phyloP scores from a whole-genome alignment of 2,797 vertebrate species.

The Catostomus latipinnis region DNA sequence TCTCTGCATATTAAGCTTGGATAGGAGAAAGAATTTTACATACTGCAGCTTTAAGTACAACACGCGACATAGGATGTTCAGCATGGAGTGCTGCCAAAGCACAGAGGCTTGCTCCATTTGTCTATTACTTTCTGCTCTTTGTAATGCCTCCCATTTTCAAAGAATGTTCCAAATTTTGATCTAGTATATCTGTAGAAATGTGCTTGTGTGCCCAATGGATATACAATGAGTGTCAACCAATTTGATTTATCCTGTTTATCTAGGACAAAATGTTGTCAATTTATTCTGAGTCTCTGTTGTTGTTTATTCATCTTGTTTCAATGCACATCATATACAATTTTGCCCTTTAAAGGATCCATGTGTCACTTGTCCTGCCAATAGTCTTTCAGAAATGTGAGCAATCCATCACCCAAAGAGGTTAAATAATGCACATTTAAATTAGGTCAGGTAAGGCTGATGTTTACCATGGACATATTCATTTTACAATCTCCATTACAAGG shows the following conservation, averaged over 20 bases:
- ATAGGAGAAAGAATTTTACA: no score
- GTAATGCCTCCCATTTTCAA: neutral
- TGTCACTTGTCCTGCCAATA: slow-evolving; percentile 65
- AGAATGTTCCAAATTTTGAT: slow-evolving; percentile 13
- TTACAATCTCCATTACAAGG: slow-evolving; percentile 36
- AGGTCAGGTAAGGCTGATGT: slow-evolving; percentile 60
- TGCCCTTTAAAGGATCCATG: slow-evolving; percentile 48
- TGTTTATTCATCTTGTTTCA: slow-evolving; percentile 32
- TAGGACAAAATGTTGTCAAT: slow-evolving; percentile 11
- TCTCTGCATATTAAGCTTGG: no score
- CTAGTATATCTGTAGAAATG: slow-evolving; percentile 36
- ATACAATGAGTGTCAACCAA: slow-evolving; percentile 41
- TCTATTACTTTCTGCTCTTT: slow-evolving; percentile 27
- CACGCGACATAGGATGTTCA: no score
- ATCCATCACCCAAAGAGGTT: slow-evolving; percentile 70
- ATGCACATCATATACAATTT: slow-evolving; percentile 50
- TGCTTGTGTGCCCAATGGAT: slow-evolving; percentile 27
- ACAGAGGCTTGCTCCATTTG: slow-evolving; percentile 12
- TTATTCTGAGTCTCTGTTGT: slow-evolving; percentile 7
- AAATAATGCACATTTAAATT: slow-evolving; percentile 61
- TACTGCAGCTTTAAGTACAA: no score
- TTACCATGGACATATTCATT: slow-evolving; percentile 59
- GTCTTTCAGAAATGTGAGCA: slow-evolving; percentile 60
- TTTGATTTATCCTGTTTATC: slow-evolving; percentile 32
- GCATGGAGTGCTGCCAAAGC: no score